These are phyloP conservation scores for Acropternis orthonyx DNA, from an alignment of 2,797 vertebrate species.

Conservation along the genomic window DNA sequence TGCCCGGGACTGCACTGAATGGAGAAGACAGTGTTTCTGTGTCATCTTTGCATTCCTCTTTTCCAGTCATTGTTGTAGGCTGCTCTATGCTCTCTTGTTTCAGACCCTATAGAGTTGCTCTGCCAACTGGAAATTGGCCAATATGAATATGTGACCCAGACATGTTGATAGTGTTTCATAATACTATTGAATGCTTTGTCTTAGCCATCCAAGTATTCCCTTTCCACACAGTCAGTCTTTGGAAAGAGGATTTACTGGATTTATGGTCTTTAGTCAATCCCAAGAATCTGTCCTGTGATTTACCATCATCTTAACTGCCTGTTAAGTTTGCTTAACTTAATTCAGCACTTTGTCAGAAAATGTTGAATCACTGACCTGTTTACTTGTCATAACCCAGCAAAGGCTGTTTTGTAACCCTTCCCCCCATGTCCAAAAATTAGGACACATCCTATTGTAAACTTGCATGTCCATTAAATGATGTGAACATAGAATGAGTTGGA, in stretches of 20 bases:
- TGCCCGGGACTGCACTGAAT: background rate
- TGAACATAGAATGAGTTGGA: background rate
- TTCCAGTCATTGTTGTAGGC: background rate
- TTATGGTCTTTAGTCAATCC: background rate
- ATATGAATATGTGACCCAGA: background rate
- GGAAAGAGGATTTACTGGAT: background rate
- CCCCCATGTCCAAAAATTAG: background rate
- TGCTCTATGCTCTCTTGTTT: background rate
- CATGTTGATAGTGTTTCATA: background rate
- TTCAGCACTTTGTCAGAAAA: background rate
- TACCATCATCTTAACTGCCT: background rate
- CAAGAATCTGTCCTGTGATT: background rate
- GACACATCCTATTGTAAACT: background rate
- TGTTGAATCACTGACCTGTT: background rate
- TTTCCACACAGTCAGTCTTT: background rate
- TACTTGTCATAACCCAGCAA: background rate
- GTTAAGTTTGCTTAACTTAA: background rate
- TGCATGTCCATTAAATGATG: background rate
- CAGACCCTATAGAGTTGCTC: background rate
- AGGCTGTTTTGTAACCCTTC: background rate
- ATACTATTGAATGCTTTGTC: background rate
- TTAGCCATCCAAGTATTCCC: background rate
- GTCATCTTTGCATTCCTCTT: background rate
- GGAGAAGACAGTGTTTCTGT: background rate
- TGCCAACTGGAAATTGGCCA: background rate